These are phyloP conservation scores for Harmothoe impar DNA, from an alignment of 2,888 invertebrate species.

Conservation along the genomic window DNA sequence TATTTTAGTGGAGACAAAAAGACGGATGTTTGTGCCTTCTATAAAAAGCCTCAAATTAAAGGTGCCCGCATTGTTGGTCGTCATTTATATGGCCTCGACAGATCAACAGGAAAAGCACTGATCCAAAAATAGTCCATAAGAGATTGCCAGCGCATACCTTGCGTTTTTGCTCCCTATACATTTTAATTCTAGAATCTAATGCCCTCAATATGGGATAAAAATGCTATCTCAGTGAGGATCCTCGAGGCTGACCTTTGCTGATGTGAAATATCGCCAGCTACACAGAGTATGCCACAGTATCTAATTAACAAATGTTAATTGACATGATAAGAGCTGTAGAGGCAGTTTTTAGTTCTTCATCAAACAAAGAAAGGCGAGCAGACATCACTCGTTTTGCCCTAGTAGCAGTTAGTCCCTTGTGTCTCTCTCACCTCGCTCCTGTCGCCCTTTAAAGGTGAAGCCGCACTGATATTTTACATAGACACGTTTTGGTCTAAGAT, in stretches of 20 bases:
- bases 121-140: not conserved
- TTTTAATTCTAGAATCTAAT: constrained; percentile 44
- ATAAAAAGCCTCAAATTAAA: not conserved
- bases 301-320: constrained; percentile 60
- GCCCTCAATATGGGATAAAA: not conserved
- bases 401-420: constrained; percentile 33
- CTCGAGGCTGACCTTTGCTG: constrained; percentile 16
- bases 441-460: constrained; percentile 55
- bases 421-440: constrained; percentile 34
- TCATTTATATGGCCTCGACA: not conserved
- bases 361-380: constrained; percentile 24
- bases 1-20: constrained; percentile 5
- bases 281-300: constrained; percentile 40
- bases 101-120: constrained; percentile 6
- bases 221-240: constrained; percentile 38
- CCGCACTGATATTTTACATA: constrained; percentile 52
- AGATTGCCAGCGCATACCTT: constrained; percentile 15
- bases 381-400: constrained; percentile 2
- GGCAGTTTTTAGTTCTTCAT: not conserved
- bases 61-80: constrained; percentile 13
- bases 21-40: not conserved
- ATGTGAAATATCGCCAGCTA: constrained; percentile 37
- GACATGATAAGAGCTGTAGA: constrained; percentile 32
- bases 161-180: not conserved
- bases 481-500: constrained; percentile 49